These are phyloP conservation scores for Semicossyphus pulcher DNA, from an alignment of 2,113 vertebrate genomes.

Conservation along the genomic window DNA sequence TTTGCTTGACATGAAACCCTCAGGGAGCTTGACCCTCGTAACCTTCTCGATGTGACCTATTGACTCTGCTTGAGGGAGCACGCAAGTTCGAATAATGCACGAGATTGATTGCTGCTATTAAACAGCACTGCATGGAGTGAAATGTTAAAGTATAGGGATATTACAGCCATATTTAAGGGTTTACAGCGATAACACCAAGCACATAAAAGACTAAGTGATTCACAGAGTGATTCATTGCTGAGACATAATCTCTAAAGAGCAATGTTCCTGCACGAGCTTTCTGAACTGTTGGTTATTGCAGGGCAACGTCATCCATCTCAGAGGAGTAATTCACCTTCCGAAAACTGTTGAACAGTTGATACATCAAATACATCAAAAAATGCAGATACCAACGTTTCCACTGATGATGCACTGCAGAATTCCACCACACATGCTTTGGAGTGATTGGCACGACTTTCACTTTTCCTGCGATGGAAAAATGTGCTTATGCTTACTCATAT, in stretches of 20 bases:
- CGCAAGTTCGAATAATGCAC: neutral
- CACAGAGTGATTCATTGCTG: constrained; percentile 41
- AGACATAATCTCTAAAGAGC: constrained; percentile 38
- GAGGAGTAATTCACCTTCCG: constrained; percentile 15
- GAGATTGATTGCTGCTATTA: constrained; percentile 24
- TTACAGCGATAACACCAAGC: constrained; percentile 6
- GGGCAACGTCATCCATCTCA: constrained; percentile 1
- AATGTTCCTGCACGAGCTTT: constrained; percentile 4
- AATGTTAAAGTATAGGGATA: constrained; percentile 16
- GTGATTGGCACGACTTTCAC: neutral
- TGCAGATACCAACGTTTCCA: neutral
- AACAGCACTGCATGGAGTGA: constrained; percentile 10
- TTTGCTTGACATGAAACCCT: constrained; percentile 33
- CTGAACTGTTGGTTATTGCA: constrained; percentile 14
- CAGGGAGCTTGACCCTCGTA: constrained; percentile 32
- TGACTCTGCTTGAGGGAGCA: constrained; percentile 21
- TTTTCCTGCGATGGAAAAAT: constrained; percentile 2
- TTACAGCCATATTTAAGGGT: constrained; percentile 23
- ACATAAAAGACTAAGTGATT: constrained; percentile 27
- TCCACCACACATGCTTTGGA: neutral
- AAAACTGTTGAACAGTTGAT: neutral
- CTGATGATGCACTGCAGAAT: neutral
- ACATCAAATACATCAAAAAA: constrained; percentile 22
- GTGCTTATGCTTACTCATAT: neutral
- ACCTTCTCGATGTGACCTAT: constrained; percentile 39